Conservation (phyloP, 1,140 invertebrate species). For the Andrena cerasifolii region DNA sequence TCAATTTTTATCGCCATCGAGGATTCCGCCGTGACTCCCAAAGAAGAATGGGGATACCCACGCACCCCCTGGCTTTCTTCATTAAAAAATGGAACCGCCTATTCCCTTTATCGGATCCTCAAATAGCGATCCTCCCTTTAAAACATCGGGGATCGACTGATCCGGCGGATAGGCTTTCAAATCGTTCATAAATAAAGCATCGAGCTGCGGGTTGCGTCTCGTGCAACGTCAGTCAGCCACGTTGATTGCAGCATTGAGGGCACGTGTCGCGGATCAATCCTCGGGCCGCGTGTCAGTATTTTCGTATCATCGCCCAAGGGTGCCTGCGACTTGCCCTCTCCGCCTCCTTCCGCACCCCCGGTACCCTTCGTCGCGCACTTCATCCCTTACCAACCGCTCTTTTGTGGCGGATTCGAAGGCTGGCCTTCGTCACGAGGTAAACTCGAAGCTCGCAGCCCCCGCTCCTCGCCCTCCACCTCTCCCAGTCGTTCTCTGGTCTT, state of each 20-base stretch:
- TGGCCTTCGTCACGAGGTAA: slow-evolving; percentile 33
- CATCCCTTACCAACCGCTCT: slow-evolving; percentile 41
- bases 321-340: slow-evolving; percentile 33
- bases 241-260: slow-evolving; percentile 81
- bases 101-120: slow-evolving; percentile 42
- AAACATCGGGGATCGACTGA: slow-evolving; percentile 64
- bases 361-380: slow-evolving; percentile 1
- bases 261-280: slow-evolving; percentile 81
- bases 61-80: neutral
- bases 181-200: slow-evolving; percentile 81
- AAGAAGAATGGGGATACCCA: neutral
- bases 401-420: slow-evolving; percentile 41
- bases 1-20: neutral
- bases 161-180: slow-evolving; percentile 68
- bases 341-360: slow-evolving; percentile 20
- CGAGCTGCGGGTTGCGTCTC: slow-evolving; percentile 66
- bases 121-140: slow-evolving; percentile 52
- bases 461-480: neutral
- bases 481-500: neutral
- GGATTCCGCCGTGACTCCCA: neutral
- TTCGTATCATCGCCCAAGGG: slow-evolving; percentile 78
- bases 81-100: slow-evolving; percentile 42
- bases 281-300: slow-evolving; percentile 80
- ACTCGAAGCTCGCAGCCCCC: slow-evolving; percentile 27
- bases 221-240: slow-evolving; percentile 76